Evolutionary conservation across 2,797 vertebrate species (phyloP), one percentile per base, ranked within the genome.

Genomic region (Nannoperca obscura): DNA sequence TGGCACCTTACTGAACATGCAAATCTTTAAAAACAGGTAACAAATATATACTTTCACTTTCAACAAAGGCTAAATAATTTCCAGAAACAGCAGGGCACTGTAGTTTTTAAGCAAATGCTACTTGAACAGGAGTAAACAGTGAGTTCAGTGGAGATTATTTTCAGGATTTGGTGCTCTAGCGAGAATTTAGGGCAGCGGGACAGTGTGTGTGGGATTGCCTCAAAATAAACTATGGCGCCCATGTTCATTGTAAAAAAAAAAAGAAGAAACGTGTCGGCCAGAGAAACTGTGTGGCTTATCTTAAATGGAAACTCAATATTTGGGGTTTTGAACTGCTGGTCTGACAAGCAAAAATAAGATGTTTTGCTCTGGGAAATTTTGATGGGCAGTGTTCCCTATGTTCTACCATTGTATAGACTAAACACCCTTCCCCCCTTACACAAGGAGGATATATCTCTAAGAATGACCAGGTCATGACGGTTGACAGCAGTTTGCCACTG

Each of bases 191-290:
- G 36, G 53, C 57, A 38, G 74, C 55, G 27, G 65, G 36, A 47
- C n/a, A 15, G 44, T 24, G 52, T 20, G 46, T 30, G 59, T 38
- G 53, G 59, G 53, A 70, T 19, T 32, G 78, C 40, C 60, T 71
- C 46, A 47, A 71, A 65, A 65, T 65, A 54, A 75, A 75, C 54
- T 14, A 50, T 44, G 19, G 27, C 2, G 44, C 27, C 58, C 65
- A 15, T 38, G 52, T 46, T 69, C 24, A 19, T n/a, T 1, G 4
- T 67, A 30, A 70, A 62, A 70, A 75, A 71, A 60, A 64, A 30
- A 70, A 62, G 64, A 75, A 71, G 59, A 58, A 30, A 22, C 44
- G 52, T n/a, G 58, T 64, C 78, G 30, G 52, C 14, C 22, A 12
- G 38, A 22, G 76, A 61, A 32, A 10, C 4, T 8, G 7, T 54